Percentiles rank a stretch among this genome's conserved stretches.
These are phyloP conservation scores for Nezara viridula DNA, from an alignment of 2,888 invertebrate genomes.

Conservation along the genomic window DNA sequence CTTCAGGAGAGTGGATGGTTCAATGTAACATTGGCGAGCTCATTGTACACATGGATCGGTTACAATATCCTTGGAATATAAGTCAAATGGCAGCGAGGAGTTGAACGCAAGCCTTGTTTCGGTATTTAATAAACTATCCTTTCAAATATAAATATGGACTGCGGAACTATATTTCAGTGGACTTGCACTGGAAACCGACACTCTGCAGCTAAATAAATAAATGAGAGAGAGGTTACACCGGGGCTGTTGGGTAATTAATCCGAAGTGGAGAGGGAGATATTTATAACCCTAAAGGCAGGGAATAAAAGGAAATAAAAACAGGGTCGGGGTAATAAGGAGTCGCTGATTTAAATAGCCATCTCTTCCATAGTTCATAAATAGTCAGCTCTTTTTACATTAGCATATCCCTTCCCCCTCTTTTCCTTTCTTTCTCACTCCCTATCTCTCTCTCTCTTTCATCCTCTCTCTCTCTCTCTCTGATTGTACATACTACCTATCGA, in stretches of 20 bases:
- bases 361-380: slow-evolving; percentile 43
- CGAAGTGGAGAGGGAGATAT: not conserved
- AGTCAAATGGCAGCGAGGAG: slow-evolving; percentile 2
- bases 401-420: not conserved
- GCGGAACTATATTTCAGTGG: slow-evolving; percentile 1
- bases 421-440: not conserved
- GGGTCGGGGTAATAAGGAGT: not conserved
- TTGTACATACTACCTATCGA: not conserved
- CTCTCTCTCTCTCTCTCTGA: not conserved
- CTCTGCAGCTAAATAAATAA: slow-evolving; percentile 14
- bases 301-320: slow-evolving; percentile 37
- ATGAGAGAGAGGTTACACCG: slow-evolving; percentile 31
- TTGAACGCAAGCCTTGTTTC: not conserved
- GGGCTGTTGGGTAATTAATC: slow-evolving; percentile 49
- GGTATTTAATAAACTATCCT: slow-evolving; percentile 25
- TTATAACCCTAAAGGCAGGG: slow-evolving; percentile 23
- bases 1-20: too few relatives aligned
- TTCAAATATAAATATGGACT: slow-evolving; percentile 1
- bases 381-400: slow-evolving; percentile 23
- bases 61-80: slow-evolving; percentile 1
- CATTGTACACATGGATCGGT: not conserved
- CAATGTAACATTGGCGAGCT: not conserved
- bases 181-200: slow-evolving; percentile 46
- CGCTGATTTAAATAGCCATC: slow-evolving; percentile 32
- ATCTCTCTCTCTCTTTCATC: not conserved